Base-by-base conservation (phyloP, 1,140 invertebrate species). In the Rhopalosiphum maidis region DNA sequence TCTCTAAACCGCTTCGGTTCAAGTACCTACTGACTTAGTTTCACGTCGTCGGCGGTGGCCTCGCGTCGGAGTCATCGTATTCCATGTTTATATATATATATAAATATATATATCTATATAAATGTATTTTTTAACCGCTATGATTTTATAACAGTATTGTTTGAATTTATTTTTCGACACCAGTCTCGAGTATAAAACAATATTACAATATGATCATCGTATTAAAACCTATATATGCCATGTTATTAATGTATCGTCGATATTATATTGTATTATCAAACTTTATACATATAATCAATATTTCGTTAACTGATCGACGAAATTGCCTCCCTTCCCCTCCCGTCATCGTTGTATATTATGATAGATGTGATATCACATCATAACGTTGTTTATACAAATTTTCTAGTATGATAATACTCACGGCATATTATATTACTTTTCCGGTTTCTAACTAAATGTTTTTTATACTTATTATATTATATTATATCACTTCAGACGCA, bases 21-120 rank as follows among this genome's bases (percentile, higher is more conserved):
- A 93, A 93, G 91, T 93, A 93, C 91, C 91, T 93, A 93, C 68
- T 93, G 91, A 93, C 91, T 93, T 93, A 93, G 91, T 93, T 93
- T 93, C 91, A 93, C 82, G 91, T 92, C 46, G 60, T 54, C 68
- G 77, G 60, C 60, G 60, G 60, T 68, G 60, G 60, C 60, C 60
- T 68, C 60, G 60, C 30, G 60, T 43, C 43, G 4, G 9, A 43
- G 43, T 48, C 85, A 43, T 48, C 86, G 46, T 30, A 86, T 11
- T 89, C n/a, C 68, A 51, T n/a, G n/a, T 25, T 2, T 43, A 23
- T 8, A 46, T 46, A 46, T 46, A 85, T 82, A 22, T 35, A 35
- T 35, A 82, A 0, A 82, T 82, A 35, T 0, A 77, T n/a, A 35
- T 35, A 77, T 60, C 8, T 68, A 11, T 68, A 68, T 68, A 35